These are phyloP conservation scores for Circaetus cinerascens DNA, from an alignment of 2,113 vertebrate genomes.

Conservation along the genomic window DNA sequence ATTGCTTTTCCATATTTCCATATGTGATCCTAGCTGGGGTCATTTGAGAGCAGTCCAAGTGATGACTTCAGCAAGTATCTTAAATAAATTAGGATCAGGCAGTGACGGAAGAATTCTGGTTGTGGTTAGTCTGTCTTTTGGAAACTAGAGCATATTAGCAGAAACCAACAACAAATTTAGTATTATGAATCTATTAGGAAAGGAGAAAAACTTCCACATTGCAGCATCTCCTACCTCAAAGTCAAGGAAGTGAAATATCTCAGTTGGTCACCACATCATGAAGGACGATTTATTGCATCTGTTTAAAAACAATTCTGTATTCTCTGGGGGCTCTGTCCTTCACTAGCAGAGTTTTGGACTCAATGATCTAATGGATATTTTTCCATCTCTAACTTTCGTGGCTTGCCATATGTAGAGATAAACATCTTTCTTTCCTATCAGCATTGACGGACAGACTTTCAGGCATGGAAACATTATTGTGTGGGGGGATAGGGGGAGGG, in stretches of 20 bases:
- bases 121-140: constrained; percentile 62
- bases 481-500: not conserved
- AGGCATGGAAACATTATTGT: constrained; percentile 55
- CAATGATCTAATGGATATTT: constrained; percentile 54
- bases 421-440: constrained; percentile 55
- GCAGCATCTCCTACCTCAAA: constrained; percentile 56
- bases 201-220: constrained; percentile 46
- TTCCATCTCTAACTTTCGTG: constrained; percentile 41
- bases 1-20: constrained; percentile 65
- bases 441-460: constrained; percentile 27
- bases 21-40: constrained; percentile 69
- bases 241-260: constrained; percentile 52
- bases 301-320: not conserved
- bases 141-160: constrained; percentile 40
- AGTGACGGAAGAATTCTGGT: constrained; percentile 64
- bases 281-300: constrained; percentile 43
- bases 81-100: constrained; percentile 71
- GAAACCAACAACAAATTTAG: constrained; percentile 58
- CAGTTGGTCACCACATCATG: not conserved
- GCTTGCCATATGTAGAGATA: constrained; percentile 57
- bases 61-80: constrained; percentile 71
- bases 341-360: not conserved
- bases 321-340: constrained; percentile 30
- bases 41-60: constrained; percentile 68
- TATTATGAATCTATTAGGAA: constrained; percentile 44